Evolutionary conservation across 2,113 vertebrate species (phyloP), one percentile per base, ranked within the genome.

Genomic region (Jacana jacana): DNA sequence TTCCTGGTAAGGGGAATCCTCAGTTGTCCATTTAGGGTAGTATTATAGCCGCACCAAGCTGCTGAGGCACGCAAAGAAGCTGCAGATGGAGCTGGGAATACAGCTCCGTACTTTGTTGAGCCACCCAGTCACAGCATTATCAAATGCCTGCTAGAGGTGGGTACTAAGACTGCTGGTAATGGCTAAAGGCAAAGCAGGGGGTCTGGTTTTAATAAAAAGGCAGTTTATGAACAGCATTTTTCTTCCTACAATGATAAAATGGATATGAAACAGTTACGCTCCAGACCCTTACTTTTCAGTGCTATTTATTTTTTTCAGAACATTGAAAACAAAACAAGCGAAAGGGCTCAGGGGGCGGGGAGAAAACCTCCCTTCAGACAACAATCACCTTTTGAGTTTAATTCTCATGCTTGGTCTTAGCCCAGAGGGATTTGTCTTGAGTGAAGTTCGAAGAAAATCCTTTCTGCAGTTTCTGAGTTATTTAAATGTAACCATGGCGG

Each of bases 381-480:
- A 92, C 92, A 95, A 93, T 96, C 89, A 95, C 86, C 93, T 95
- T 95, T 82, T 95, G 78, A 97, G 75, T 95, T 91, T 92, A 95
- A 87, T 95, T 94, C 94, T 93, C 81, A 91, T 95, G 86, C 91
- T 97, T 95, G 86, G 94, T 97, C 93, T 95, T 94, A 96, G 88
- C 91, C 82, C 63, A 91, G 72, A 95, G 81, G 92, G 93, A 96
- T 94, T 95, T 92, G 70, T 95, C 94, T 87, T 94, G 91, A 93
- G 92, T 87, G 79, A 88, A 96, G 93, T 92, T 84, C 0, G 87
- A 97, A 96, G 90, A 95, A 87, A 97, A 96, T 95, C 94, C 90
- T 97, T 96, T 96, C 91, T 95, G 79, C 35, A 96, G 81, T 93
- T 91, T 91, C 96, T 81, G 95, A 91, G 91, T 96, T 96, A 93